These are phyloP conservation scores for Ecliptopera silaceata DNA, from an alignment of 2,888 invertebrate genomes.

Conservation along the genomic window DNA sequence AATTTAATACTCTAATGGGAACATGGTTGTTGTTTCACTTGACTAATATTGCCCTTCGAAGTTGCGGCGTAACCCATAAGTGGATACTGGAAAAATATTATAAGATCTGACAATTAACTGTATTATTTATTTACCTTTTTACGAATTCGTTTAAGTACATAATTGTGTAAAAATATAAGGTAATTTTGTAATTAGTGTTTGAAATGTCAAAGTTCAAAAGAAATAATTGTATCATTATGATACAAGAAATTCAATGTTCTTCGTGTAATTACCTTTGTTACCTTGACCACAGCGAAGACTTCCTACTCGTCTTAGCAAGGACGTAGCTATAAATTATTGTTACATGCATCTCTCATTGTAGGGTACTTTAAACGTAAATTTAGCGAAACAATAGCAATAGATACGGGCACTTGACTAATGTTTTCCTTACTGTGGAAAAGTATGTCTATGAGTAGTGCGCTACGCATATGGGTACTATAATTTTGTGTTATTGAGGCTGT, in stretches of 20 bases:
- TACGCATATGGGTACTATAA: conserved; percentile 18
- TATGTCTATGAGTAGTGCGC: conserved; percentile 30
- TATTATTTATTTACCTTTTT: not conserved
- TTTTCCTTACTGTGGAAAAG: conserved; percentile 25
- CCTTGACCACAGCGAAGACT: conserved; percentile 47
- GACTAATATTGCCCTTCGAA: conserved; percentile 11
- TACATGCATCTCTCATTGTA: conserved; percentile 36
- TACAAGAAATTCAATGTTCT: conserved; percentile 44
- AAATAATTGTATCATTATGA: conserved; percentile 49
- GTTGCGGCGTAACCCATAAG: conserved; percentile 1
- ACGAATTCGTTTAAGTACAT: conserved; percentile 12
- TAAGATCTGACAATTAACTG: not conserved
- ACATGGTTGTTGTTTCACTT: conserved; percentile 5
- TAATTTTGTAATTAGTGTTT: conserved; percentile 22
- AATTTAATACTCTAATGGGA: conserved; percentile 18
- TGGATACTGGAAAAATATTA: not conserved
- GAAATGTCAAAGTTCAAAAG: conserved; percentile 43
- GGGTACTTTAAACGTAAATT: conserved; percentile 38
- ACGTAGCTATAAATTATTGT: conserved; percentile 33
- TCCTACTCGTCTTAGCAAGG: conserved; percentile 42
- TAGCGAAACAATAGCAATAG: conserved; percentile 48
- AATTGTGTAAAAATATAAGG: conserved; percentile 17
- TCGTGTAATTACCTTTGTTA: conserved; percentile 46
- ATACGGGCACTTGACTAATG: conserved; percentile 35
- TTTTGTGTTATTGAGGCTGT: conserved; percentile 21